Base-by-base conservation (phyloP, 2,888 invertebrate species). In the Chromoteleia sp. region DNA sequence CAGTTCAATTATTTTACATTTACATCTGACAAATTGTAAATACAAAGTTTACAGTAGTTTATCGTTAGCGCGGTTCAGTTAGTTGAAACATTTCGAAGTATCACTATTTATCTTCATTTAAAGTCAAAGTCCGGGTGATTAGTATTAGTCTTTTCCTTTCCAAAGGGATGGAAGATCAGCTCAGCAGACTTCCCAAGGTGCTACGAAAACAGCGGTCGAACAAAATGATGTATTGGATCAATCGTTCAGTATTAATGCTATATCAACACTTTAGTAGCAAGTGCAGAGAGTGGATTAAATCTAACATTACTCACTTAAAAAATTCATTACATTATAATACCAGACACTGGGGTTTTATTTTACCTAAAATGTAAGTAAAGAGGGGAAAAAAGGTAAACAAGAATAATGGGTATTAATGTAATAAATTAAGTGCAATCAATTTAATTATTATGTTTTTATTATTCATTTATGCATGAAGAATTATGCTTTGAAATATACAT, bases 41-140 rank as follows among this genome's bases (percentile, higher is more conserved):
- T n/a, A n/a, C n/a, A 36, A n/a, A 36, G 36, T 29, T 36, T n/a
- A 36, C n/a, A 4, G 25, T 25, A 25, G 6, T 25, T 25, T 6
- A 25, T 25, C 25, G 25, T 25, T 2, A 2, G n/a, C 3, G 36
- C n/a, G n/a, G 10, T 5, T 30, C 17, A 14, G 33, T 30, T 54
- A 33, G 54, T 33, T 33, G 54, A 3, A 54, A 33, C 54, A 33
- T 15, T 54, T 7, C 54, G 54, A 33, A 33, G 33, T 33, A 54
- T 15, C 17, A 17, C 54, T 54, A 54, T 54, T 33, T 54, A 54
- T 54, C 54, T 54, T 33, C 54, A 54, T 54, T 54, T 54, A 21
- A 25, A 54, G 54, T 30, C 52, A 50, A 25, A 50, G 50, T 50
- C 50, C 14, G 12, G 50, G 50, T 50, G 50, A 50, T 50, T 50